Evolutionary conservation across 2,797 vertebrate species (phyloP), one percentile per base, ranked within the genome.

Genomic region (Hoplostethus mediterraneus): DNA sequence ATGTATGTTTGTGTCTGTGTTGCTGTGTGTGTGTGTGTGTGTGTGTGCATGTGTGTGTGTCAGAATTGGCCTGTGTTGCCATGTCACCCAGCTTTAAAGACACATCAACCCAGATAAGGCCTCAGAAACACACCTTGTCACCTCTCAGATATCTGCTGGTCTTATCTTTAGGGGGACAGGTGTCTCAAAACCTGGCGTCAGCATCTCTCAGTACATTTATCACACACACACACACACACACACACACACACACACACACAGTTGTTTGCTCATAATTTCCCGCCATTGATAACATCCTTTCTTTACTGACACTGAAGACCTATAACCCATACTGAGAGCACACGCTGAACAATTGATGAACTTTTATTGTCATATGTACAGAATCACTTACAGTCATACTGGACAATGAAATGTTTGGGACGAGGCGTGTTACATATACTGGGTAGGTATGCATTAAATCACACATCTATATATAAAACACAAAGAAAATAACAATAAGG

Each of bases 121-220:
- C 42, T 30, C 6, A 57, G 54, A 58, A 81, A 66, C 73, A 78
- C 83, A 84, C 83, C 75, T 83, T 66, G 21, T 21, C 25, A 63
- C 33, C 36, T 61, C 21, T 63, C 33, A 67, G 61, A 21, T 84
- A 84, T 88, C 84, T 82, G 38, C 25, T 57, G 33, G 21, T 79
- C 88, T 92, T 91, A 90, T 92, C 90, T 91, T 82, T 73, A 79
- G 40, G 54, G 52, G 67, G 75, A 33, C 90, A 91, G 89, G 89
- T 92, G 90, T 78, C 63, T 78, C 30, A 38, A 67, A 74, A 80
- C 57, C 66, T 79, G 71, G 67, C 10, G 53, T 75, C 80, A 79
- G 69, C 55, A 72, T 80, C 3, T 0, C 71, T 77, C 45, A 38
- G 30, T 68, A 51, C 40, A 72, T 81, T 79, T 60, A 75, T 84